Base-by-base conservation (phyloP, 2,888 invertebrate species). In the Xylocampa areola region DNA sequence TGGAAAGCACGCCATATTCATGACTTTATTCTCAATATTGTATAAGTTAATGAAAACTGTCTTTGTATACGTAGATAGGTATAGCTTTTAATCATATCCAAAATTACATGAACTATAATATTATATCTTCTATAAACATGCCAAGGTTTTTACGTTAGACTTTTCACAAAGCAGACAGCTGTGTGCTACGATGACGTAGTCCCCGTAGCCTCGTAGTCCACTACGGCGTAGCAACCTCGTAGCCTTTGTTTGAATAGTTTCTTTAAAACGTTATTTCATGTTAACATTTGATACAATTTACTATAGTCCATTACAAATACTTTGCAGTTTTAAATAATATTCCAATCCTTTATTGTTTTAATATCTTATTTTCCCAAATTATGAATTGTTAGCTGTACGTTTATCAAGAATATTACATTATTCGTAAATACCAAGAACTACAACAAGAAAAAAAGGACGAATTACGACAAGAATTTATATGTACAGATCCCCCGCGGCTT, bases 211-310 rank as follows among this genome's bases (percentile, higher is more conserved):
- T 30, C 39, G 16, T 25, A 16, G 6, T 2, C 1, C 1, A 25
- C 66, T 57, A 70, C 49, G 71, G 19, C 65, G 59, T 69, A 65
- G 65, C 57, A 37, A 14, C 35, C 0, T 13, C n/a, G 17, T 30
- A 30, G 32, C 23, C 43, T 29, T 47, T 40, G 29, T 41, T 47
- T 39, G 7, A 30, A 30, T 13, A 33, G 13, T 29, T 7, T n/a
- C 5, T 37, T 39, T 4, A 27, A 2, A 32, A 41, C 13, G n/a
- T 35, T 36, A 27, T 39, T 44, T 62, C 16, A 25, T 16, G 16
- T 35, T 23, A 25, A 8, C 33, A 7, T 54, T 40, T 32, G 23
- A 32, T 35, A 16, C 16, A 40, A 29, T 30, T 55, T 64, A 50
- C 64, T 36, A 5, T 5, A 36, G 49, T 64, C 33, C 36, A 45